Percentiles rank a stretch among this genome's conserved stretches.
phyloP scores from a whole-genome alignment of 1,140 invertebrate genomes.

The Diploscapter pachys region DNA sequence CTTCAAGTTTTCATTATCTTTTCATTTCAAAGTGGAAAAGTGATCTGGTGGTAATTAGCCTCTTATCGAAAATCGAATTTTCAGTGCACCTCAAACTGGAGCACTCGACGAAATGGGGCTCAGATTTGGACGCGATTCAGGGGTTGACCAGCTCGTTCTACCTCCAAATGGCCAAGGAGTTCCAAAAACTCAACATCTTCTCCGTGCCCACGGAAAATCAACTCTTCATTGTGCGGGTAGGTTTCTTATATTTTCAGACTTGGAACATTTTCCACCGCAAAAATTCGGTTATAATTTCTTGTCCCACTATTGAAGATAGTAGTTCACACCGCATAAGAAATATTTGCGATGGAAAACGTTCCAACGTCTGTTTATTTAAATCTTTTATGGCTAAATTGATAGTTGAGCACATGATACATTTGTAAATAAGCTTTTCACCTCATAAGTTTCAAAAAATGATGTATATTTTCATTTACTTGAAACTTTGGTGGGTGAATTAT shows the following conservation, averaged over 20 bases:
- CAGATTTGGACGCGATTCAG: slow-evolving; percentile 25
- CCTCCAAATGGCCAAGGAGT: slow-evolving; percentile 19
- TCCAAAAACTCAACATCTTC: neutral
- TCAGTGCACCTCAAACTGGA: slow-evolving; percentile 31
- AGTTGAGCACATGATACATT: too few species aligned
- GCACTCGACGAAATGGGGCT: slow-evolving; percentile 32
- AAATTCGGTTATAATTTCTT: slow-evolving; percentile 6
- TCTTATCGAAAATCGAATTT: slow-evolving; percentile 5
- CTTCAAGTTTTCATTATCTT: too few species aligned
- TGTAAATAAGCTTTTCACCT: too few species aligned
- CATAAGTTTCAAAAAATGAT: too few species aligned
- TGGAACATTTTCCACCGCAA: neutral
- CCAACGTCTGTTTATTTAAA: too few species aligned
- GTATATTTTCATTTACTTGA: too few species aligned
- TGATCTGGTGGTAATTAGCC: neutral
- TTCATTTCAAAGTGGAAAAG: neutral
- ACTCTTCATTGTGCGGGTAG: slow-evolving; percentile 10
- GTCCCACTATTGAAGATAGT: neutral
- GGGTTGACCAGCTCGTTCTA: slow-evolving; percentile 18
- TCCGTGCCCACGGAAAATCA: slow-evolving; percentile 15
- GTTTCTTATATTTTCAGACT: neutral
- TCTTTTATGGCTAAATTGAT: too few species aligned
- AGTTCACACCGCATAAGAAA: neutral
- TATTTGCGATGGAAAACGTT: too few species aligned
- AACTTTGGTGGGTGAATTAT: too few species aligned